Base-by-base conservation (phyloP, 2,797 vertebrate species). In the Sternarchorhynchus goeldii region DNA sequence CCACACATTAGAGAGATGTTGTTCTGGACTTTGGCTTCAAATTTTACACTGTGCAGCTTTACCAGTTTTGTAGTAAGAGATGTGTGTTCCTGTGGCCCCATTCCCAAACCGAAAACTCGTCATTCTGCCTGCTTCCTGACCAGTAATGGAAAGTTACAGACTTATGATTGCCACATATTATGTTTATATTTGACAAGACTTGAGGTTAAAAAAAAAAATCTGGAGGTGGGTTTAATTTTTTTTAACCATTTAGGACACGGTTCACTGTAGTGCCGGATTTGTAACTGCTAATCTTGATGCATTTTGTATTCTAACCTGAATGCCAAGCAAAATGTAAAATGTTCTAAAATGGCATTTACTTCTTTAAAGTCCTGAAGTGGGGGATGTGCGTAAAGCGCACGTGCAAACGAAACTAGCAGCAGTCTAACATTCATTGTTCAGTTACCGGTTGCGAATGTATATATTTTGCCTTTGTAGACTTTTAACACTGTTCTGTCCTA, bases 401-500 rank as follows among this genome's bases (percentile, higher is more conserved):
- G 29, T 50, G 36, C 45, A 16, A 69, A 66, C 10, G 55, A 60
- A 20, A 62, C 21, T 74, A 64, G 12, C 65, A 16, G 8, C 67
- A 12, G 10, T 34, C 1, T 7, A 32, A 18, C 50, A 45, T 39
- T 18, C 59, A 68, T 53, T n/a, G 20, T 82, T 85, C 41, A 63
- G 58, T 63, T 81, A 63, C 79, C 62, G 85, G 79, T 82, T 75
- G 67, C 79, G 77, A 81, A 68, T 21, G n/a, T 81, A 78, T n/a
- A 34, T 68, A 73, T 85, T 76, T 88, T 80, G 79, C 86, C 73
- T 79, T 73, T 57, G 53, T 89, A 77, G 86, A 82, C 76, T 87
- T 85, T 89, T 90, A 88, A 85, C 39, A 58, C 29, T 31, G 12
- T 58, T 71, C 36, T 65, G 29, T 78, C 80, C 73, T 86, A 89